These are phyloP conservation scores for Zygogramma bicolorata DNA, from an alignment of 2,888 invertebrate species.

Conservation along the genomic window DNA sequence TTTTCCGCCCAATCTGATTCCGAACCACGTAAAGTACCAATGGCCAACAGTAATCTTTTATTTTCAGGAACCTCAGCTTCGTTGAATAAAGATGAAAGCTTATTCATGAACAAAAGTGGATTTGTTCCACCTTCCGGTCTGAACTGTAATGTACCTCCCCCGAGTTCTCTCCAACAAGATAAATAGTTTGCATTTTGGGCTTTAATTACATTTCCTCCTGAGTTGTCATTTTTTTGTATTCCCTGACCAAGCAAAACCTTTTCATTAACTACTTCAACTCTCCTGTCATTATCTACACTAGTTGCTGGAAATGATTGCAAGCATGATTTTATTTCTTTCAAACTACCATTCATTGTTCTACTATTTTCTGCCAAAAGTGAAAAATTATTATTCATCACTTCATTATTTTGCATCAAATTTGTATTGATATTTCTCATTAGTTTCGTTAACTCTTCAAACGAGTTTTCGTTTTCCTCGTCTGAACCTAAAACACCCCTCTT, in stretches of 20 bases:
- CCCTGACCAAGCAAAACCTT: neutral
- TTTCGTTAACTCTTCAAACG: neutral
- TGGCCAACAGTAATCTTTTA: conserved; percentile 4
- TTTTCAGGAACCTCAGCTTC: conserved; percentile 24
- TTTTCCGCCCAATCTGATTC: conserved; percentile 23
- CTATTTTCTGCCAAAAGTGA: neutral
- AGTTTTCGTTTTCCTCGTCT: neutral
- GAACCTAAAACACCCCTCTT: neutral
- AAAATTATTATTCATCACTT: neutral
- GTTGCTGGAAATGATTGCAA: neutral
- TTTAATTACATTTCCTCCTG: neutral
- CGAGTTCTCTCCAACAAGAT: conserved; percentile 2
- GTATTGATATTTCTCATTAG: neutral
- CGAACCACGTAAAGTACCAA: conserved; percentile 17
- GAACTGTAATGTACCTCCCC: neutral
- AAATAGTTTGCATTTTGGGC: neutral
- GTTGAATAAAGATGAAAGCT: neutral
- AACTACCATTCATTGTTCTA: neutral
- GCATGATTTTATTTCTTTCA: neutral
- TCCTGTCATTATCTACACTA: no score
- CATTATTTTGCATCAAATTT: neutral
- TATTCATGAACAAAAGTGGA: conserved; percentile 34
- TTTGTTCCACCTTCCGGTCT: neutral
- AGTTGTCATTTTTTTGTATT: neutral
- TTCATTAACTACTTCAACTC: no score